These are phyloP conservation scores for Gouania willdenowi DNA, from an alignment of 2,797 vertebrate genomes.

Conservation along the genomic window DNA sequence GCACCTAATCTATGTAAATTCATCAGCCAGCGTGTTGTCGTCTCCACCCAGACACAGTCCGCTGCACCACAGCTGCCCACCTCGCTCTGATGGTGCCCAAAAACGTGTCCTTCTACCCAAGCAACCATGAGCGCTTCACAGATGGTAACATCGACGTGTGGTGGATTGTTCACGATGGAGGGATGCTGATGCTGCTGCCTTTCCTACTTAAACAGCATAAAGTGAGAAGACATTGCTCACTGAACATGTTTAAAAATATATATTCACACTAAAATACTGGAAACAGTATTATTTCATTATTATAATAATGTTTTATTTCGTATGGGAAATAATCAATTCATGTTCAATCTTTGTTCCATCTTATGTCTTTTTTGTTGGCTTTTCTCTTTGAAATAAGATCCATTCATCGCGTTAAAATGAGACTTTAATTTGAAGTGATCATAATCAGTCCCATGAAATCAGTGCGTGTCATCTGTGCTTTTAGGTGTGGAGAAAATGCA, in stretches of 20 bases:
- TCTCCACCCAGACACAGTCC: slow-evolving; percentile 84
- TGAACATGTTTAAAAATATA: too few relatives aligned
- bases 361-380: too few relatives aligned
- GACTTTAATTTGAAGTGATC: too few relatives aligned
- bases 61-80: slow-evolving; percentile 94
- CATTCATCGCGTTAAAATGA: too few relatives aligned
- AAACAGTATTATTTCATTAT: too few relatives aligned
- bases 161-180: slow-evolving; percentile 99
- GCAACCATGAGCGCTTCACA: slow-evolving; percentile 94
- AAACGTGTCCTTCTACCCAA: slow-evolving; percentile 95
- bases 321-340: too few relatives aligned
- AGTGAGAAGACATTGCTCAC: slow-evolving; percentile 62
- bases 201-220: slow-evolving; percentile 98
- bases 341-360: too few relatives aligned
- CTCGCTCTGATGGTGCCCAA: slow-evolving; percentile 95
- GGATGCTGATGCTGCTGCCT: slow-evolving; percentile 97
- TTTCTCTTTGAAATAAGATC: too few relatives aligned
- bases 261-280: too few relatives aligned
- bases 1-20: slow-evolving; percentile 2
- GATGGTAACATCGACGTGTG: slow-evolving; percentile 97
- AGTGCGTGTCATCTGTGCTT: too few relatives aligned
- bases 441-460: too few relatives aligned
- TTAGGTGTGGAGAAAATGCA: slow-evolving; percentile 97
- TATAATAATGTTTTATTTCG: too few relatives aligned
- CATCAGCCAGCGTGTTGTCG: slow-evolving; percentile 5